Evolutionary conservation across 2,888 invertebrate species (phyloP).

Genomic region (Luffia ferchaultella): DNA sequence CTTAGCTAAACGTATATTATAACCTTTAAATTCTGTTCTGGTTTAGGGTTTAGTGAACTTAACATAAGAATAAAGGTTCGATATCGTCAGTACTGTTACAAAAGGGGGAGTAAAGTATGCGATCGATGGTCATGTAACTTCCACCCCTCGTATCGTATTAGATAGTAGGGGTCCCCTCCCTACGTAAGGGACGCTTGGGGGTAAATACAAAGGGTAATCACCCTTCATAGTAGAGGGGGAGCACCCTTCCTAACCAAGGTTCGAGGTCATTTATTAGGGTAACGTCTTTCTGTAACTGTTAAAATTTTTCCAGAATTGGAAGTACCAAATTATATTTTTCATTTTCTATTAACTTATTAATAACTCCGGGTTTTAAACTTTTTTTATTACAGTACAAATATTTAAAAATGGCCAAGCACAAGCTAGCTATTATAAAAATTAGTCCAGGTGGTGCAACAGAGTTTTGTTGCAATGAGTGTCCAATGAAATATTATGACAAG

Average conservation of each 20-base stretch:
- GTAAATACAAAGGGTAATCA: slow-evolving; percentile 58
- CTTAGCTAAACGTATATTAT: too few relatives aligned
- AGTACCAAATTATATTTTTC: neutral
- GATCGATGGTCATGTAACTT: neutral
- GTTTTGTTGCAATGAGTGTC: slow-evolving; percentile 81
- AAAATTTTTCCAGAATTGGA: too few relatives aligned
- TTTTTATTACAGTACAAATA: neutral
- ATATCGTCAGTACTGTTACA: neutral
- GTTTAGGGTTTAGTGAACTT: too few relatives aligned
- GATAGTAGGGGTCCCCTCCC: slow-evolving; percentile 57
- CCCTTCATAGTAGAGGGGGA: slow-evolving; percentile 51
- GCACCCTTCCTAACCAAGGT: neutral
- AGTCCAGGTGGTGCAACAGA: slow-evolving; percentile 72
- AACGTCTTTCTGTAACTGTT: too few relatives aligned
- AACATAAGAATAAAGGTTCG: neutral
- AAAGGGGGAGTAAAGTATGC: neutral
- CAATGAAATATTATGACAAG: slow-evolving; percentile 76
- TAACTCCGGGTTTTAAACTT: neutral
- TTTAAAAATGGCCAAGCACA: slow-evolving; percentile 66
- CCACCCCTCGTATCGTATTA: slow-evolving; percentile 43
- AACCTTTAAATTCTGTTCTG: too few relatives aligned
- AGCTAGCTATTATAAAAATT: slow-evolving; percentile 76
- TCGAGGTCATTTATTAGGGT: too few relatives aligned
- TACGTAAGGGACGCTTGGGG: slow-evolving; percentile 50
- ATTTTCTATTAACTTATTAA: neutral